A percentile compares a stretch with the other conserved stretches of the same genome.
Conservation (phyloP, 2,113 vertebrate species). For the Danio rerio region DNA sequence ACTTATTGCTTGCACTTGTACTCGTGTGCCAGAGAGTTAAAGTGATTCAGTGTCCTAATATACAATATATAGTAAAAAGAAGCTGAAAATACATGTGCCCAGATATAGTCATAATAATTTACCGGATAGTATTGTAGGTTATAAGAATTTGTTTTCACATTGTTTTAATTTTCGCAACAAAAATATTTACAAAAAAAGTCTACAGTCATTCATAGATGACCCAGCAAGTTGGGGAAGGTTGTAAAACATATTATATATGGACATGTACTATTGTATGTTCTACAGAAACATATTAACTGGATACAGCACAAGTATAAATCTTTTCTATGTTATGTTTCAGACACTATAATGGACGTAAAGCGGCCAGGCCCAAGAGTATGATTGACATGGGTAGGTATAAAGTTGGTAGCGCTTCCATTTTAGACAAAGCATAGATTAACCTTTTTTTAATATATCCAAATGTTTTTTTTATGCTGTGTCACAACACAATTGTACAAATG, state of each 20-base stretch:
- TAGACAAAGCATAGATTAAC: neutral
- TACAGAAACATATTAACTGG: neutral
- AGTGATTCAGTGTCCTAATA: too few species aligned
- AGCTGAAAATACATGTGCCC: too few species aligned
- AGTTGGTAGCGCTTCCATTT: neutral
- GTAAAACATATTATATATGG: neutral
- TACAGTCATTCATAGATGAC: too few species aligned
- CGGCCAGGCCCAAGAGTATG: conserved; percentile 59
- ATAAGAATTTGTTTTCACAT: too few species aligned
- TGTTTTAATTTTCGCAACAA: too few species aligned
- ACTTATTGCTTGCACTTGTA: too few species aligned
- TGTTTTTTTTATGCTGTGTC: neutral
- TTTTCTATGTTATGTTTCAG: conserved; percentile 66
- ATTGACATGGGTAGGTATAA: conserved; percentile 64
- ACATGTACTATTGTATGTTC: neutral
- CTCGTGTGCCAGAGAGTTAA: too few species aligned
- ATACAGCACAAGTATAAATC: neutral
- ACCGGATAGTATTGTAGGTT: too few species aligned
- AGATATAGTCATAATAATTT: too few species aligned
- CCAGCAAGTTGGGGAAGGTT: too few species aligned
- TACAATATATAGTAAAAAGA: too few species aligned
- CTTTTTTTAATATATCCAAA: neutral
- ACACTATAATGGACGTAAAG: conserved; percentile 62
- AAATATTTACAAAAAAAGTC: too few species aligned
- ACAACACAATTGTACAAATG: neutral